Conservation (phyloP, 2,113 vertebrate genomes). For the Corynorhinus townsendii region DNA sequence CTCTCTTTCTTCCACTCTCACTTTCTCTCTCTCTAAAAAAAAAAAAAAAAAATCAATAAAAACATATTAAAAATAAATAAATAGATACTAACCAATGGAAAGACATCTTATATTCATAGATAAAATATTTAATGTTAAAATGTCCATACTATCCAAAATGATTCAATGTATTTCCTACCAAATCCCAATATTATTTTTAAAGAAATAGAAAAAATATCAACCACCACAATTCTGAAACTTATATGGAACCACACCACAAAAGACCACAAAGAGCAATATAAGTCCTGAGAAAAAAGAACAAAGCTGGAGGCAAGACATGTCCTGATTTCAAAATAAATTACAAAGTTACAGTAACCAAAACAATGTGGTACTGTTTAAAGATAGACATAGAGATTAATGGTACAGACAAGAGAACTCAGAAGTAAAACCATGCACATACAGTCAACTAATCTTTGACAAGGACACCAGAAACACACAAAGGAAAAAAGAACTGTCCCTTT, state of each 20-base stretch:
- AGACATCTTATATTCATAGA: neutral
- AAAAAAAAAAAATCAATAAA: no score
- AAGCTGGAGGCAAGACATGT: neutral
- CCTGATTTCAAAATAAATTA: neutral
- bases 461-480: neutral
- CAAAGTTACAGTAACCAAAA: neutral
- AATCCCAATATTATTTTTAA: neutral
- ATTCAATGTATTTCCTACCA: neutral
- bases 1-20: no score
- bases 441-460: neutral
- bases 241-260: neutral
- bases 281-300: neutral
- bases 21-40: no score
- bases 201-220: neutral
- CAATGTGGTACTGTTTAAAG: neutral
- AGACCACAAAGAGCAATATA: neutral
- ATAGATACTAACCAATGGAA: neutral
- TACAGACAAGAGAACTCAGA: neutral
- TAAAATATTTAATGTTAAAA: neutral
- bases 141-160: neutral
- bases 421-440: neutral
- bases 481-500: neutral
- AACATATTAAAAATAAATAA: no score
- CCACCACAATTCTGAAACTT: neutral
- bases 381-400: neutral